A percentile compares a stretch with the other conserved stretches of the same genome.
Evolutionary conservation across 2,113 vertebrate genomes (phyloP).

Genomic region (Cyanoderma ruficeps): DNA sequence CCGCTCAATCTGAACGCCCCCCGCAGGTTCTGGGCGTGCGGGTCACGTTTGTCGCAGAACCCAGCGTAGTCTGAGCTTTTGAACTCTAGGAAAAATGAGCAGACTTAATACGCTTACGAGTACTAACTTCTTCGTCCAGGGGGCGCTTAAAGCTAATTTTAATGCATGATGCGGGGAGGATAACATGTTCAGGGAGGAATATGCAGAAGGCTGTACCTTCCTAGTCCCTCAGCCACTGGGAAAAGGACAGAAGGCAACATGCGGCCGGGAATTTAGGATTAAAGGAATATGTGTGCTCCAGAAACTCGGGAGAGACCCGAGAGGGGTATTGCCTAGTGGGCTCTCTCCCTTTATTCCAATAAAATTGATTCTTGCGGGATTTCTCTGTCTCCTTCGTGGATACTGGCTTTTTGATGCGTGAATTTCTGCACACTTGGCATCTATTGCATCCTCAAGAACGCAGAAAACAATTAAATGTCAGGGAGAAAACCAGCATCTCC

Average conservation of each 20-base stretch:
- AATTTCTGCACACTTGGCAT: accelerated
- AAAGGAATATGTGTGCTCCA: neutral
- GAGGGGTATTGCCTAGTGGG: no score
- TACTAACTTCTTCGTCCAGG: neutral
- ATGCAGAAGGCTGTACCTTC: neutral
- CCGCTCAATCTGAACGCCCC: accelerated
- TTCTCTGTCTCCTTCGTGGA: accelerated
- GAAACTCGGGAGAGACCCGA: neutral
- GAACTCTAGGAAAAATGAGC: neutral
- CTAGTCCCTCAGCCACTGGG: accelerated
- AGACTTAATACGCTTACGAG: accelerated
- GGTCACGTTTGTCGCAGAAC: no score
- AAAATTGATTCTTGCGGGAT: neutral
- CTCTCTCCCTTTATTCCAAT: neutral
- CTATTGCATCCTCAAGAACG: neutral
- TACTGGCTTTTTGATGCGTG: no score
- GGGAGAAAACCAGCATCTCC: neutral
- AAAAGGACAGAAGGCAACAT: no score
- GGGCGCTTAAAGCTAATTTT: neutral
- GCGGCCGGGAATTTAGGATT: accelerated
- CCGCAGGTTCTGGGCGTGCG: accelerated
- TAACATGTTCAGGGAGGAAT: neutral
- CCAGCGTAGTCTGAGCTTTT: neutral
- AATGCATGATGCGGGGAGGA: neutral
- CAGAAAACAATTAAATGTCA: no score